Percentiles rank a stretch among this genome's conserved stretches.
These are phyloP conservation scores for Erynnis tages DNA, from an alignment of 2,888 invertebrate genomes.

Conservation along the genomic window DNA sequence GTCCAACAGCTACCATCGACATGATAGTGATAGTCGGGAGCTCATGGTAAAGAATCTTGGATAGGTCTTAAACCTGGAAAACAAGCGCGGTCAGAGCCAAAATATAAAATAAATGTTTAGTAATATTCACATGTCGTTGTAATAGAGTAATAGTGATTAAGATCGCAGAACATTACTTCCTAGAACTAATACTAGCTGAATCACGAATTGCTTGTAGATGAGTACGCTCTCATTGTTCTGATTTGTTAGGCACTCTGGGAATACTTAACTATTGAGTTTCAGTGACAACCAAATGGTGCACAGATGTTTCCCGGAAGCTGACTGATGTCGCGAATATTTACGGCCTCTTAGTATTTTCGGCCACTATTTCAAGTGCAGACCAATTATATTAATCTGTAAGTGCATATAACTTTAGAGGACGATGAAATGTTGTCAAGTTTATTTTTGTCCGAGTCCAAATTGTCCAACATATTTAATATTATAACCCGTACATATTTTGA, in stretches of 20 bases:
- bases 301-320: conserved; percentile 34
- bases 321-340: conserved; percentile 23
- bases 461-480: no score
- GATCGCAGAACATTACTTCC: no score
- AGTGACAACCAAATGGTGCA: conserved; percentile 13
- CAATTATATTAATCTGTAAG: not conserved
- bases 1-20: no score
- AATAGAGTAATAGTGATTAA: no score
- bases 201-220: not conserved
- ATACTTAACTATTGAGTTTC: not conserved
- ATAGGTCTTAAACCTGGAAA: no score
- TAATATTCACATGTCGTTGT: no score
- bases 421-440: not conserved
- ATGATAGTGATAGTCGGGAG: no score
- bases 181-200: no score
- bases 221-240: not conserved
- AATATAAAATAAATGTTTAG: no score
- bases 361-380: not conserved
- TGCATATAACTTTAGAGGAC: not conserved
- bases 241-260: not conserved
- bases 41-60: no score
- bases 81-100: no score
- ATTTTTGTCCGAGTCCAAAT: not conserved
- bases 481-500: no score
- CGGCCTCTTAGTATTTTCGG: conserved; percentile 26